A percentile compares a stretch with the other conserved stretches of the same genome.
Evolutionary conservation across 2,888 invertebrate species (phyloP).

Genomic region (Diloba caeruleocephala): DNA sequence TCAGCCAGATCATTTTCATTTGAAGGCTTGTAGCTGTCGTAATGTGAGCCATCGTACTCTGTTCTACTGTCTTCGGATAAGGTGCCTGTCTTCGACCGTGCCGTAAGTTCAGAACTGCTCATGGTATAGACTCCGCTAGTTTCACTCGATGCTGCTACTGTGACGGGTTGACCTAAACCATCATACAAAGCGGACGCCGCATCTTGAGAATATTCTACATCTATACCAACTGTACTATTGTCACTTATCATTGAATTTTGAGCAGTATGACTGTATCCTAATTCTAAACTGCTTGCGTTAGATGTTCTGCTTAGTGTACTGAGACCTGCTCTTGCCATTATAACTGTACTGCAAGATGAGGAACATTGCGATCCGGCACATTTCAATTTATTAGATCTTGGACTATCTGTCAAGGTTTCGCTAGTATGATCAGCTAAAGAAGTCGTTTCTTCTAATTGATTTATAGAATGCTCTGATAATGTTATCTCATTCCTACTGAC

Average conservation of each 20-base stretch:
- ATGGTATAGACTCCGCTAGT: conserved; percentile 96
- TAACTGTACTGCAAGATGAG: conserved; percentile 96
- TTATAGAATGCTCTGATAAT: conserved; percentile 64
- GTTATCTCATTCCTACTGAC: conserved; percentile 62
- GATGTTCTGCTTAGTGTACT: conserved; percentile 91
- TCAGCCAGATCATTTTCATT: conserved; percentile 86
- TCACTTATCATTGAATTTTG: conserved; percentile 95
- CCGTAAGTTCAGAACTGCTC: conserved; percentile 91
- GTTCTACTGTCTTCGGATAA: conserved; percentile 80
- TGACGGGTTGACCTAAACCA: conserved; percentile 85
- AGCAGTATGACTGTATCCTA: conserved; percentile 96
- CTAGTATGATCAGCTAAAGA: conserved; percentile 79
- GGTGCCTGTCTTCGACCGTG: conserved; percentile 89
- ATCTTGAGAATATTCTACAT: conserved; percentile 90
- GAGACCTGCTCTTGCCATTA: conserved; percentile 89
- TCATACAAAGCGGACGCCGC: conserved; percentile 90
- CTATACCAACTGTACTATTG: conserved; percentile 91
- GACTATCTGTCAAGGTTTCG: conserved; percentile 88
- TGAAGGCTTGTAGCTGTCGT: conserved; percentile 88
- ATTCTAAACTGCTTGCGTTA: conserved; percentile 94
- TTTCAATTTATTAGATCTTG: conserved; percentile 88
- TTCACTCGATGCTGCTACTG: conserved; percentile 93
- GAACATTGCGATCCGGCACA: conserved; percentile 95
- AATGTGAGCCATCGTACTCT: conserved; percentile 87
- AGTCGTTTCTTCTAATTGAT: conserved; percentile 72